These are phyloP conservation scores for Kryphioiulus occultus DNA, from an alignment of 2,888 invertebrate genomes.

Conservation along the genomic window DNA sequence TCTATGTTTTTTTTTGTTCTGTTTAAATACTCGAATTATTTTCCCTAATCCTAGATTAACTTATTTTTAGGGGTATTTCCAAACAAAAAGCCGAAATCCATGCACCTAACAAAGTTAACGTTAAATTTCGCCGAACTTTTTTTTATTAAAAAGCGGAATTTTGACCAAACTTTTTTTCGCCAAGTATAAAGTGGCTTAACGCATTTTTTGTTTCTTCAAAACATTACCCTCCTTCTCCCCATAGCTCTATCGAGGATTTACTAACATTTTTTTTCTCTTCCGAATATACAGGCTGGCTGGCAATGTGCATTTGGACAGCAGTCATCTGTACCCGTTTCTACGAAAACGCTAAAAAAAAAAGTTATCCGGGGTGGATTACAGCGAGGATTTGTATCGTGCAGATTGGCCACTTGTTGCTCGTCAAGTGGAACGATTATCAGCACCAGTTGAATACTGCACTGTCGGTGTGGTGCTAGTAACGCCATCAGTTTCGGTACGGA, in stretches of 20 bases:
- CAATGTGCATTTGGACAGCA: conserved; percentile 10
- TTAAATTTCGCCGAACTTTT: neutral
- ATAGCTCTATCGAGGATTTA: neutral
- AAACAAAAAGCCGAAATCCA: too few relatives aligned
- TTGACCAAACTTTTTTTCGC: too few relatives aligned
- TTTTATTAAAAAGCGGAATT: too few relatives aligned
- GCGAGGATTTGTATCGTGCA: neutral
- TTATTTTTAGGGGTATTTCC: too few relatives aligned
- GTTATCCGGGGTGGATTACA: neutral
- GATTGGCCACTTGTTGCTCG: conserved; percentile 25
- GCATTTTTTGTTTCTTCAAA: too few relatives aligned
- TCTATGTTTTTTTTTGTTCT: too few relatives aligned
- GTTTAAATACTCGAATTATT: too few relatives aligned
- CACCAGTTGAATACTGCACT: neutral
- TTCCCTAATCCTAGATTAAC: too few relatives aligned
- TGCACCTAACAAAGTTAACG: too few relatives aligned
- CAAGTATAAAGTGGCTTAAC: too few relatives aligned
- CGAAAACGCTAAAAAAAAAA: neutral
- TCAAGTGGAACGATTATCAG: neutral
- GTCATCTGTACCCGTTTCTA: conserved; percentile 1
- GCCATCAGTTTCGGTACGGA: neutral
- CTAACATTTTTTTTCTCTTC: neutral
- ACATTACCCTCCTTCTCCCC: too few relatives aligned
- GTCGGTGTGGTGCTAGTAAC: neutral
- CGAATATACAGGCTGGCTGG: neutral